phyloP scores from a whole-genome alignment of 2,113 vertebrate genomes.

The Benitochromis conjunctus region DNA sequence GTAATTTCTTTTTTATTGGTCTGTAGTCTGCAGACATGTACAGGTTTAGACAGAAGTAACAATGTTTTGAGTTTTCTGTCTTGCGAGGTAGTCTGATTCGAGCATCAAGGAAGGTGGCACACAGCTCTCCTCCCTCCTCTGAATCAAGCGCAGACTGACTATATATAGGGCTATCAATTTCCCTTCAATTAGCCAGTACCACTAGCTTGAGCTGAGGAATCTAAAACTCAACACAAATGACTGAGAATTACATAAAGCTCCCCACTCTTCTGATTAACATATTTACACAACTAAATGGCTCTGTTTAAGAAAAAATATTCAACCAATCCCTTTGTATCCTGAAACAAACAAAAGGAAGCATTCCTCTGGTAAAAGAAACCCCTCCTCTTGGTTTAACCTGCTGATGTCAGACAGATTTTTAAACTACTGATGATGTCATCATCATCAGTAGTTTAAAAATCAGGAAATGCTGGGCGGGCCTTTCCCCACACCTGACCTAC shows the following conservation, averaged over 20 bases:
- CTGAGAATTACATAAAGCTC: neutral
- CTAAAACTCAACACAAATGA: neutral
- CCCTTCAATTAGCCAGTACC: neutral
- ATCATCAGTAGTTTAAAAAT: neutral
- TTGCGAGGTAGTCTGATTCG: accelerated
- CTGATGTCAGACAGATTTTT: neutral
- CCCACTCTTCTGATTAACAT: neutral
- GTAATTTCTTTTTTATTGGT: neutral
- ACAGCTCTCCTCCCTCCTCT: neutral
- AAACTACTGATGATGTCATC: no score
- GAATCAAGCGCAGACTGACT: neutral
- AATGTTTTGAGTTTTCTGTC: neutral
- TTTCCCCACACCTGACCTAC: neutral
- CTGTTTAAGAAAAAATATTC: neutral
- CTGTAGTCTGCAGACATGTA: neutral
- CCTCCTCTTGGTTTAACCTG: neutral
- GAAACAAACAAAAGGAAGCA: neutral
- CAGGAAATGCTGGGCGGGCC: neutral
- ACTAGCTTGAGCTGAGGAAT: neutral
- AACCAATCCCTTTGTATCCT: neutral
- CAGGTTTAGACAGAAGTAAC: neutral
- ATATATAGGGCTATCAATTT: neutral
- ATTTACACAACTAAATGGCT: neutral
- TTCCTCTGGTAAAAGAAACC: neutral
- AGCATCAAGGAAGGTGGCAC: neutral